Evolutionary conservation across 2,888 invertebrate species (phyloP).

Genomic region (Tholera decimalis): DNA sequence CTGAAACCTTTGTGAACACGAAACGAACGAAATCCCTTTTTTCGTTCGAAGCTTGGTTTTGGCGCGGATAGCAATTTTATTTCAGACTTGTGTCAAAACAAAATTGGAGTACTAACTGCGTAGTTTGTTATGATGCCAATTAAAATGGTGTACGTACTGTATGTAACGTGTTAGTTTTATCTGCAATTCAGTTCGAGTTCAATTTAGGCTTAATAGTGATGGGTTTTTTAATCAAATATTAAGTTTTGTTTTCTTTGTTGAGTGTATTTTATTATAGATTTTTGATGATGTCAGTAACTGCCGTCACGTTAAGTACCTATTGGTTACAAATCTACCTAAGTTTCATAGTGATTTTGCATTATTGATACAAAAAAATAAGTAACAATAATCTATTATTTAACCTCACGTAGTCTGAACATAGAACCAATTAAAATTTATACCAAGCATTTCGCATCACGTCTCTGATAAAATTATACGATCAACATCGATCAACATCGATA

Average conservation of each 20-base stretch:
- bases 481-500: conserved; percentile 42
- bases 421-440: background rate
- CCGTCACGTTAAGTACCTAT: too few relatives aligned
- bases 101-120: conserved; percentile 62
- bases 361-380: too few relatives aligned
- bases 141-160: conserved; percentile 53
- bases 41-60: conserved; percentile 57
- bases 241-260: background rate
- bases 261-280: background rate
- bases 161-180: conserved; percentile 43
- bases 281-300: background rate
- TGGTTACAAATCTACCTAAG: too few relatives aligned
- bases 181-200: conserved; percentile 49
- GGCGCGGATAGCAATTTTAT: conserved; percentile 64
- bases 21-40: conserved; percentile 75
- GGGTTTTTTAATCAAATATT: conserved; percentile 25
- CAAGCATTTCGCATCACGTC: conserved; percentile 17
- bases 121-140: conserved; percentile 62
- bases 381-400: background rate
- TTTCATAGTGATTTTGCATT: too few relatives aligned
- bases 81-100: conserved; percentile 69
- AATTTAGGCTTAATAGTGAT: conserved; percentile 41
- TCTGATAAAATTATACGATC: conserved; percentile 33
- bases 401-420: background rate
- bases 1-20: conserved; percentile 77